Base-by-base conservation (phyloP, 1,140 invertebrate genomes). In the Ditylenchus dipsaci region DNA sequence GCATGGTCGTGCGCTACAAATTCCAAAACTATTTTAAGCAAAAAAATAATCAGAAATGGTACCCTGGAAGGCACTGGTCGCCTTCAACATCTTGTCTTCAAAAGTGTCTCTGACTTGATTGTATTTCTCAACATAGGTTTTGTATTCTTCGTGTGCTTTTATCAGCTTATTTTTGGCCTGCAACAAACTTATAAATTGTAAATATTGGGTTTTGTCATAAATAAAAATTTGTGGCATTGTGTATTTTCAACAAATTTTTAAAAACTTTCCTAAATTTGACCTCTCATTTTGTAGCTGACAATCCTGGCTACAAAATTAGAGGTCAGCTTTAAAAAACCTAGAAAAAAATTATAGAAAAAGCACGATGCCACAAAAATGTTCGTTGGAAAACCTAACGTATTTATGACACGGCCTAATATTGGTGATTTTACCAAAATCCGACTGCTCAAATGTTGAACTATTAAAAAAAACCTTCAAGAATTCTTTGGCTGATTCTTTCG, bases 61-160 rank as follows among this genome's bases (percentile, higher is more conserved):
- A 38, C 33, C 33, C 63, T 78, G 76, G 59, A 78, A 78, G 1
- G 65, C 59, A 42, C 30, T 64, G 0, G 73, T 26, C 3, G 76
- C 58, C 61, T 72, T 72, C 5, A 67, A 38, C 75, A 82, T 79
- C 61, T 75, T 78, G 23, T 82, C 78, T 43, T 82, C 81, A 53
- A 83, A 82, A 58, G 65, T 72, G 30, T 77, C 76, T 1, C 80
- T 63, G 5, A 83, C 72, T 15, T 68, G 63, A 21, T 62, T 72
- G 69, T 82, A 83, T 49, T 82, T 82, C 19, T 83, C 81, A 30
- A 81, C 73, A 65, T 82, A 82, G 26, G 30, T 45, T 23, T 67
- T 62, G 65, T 82, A 83, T 68, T 82, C 80, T 21, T 83, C 80
- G 27, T 79, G 69, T 1, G 79, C 79, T 63, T 79, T 80, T 1